These are phyloP conservation scores for Ginglymostoma cirratum DNA, from an alignment of 2,113 vertebrate species.

Conservation along the genomic window DNA sequence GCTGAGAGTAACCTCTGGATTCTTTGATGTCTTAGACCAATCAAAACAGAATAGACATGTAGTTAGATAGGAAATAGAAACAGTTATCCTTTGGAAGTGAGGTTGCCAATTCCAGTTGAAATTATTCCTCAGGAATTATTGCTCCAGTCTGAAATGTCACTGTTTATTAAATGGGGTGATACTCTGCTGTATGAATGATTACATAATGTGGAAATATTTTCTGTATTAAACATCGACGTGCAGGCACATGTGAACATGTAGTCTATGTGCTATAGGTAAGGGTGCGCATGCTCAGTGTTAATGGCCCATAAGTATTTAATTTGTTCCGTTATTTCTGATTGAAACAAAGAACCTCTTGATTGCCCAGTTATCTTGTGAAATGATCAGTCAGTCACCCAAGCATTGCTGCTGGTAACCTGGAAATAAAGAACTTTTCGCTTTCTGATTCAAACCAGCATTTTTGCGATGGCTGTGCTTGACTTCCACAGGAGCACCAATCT, in stretches of 20 bases:
- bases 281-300: neutral
- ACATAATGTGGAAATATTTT: neutral
- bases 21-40: neutral
- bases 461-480: neutral
- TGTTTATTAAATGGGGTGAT: neutral
- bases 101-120: neutral
- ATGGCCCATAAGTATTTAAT: neutral
- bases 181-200: neutral
- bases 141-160: neutral
- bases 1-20: neutral
- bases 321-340: neutral
- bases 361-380: neutral
- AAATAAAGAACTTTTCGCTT: neutral
- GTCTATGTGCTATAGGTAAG: neutral
- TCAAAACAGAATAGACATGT: neutral
- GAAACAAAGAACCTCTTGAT: neutral
- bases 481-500: no score
- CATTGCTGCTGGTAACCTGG: neutral
- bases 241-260: neutral
- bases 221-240: neutral
- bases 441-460: neutral
- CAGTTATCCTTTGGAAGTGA: neutral
- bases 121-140: neutral
- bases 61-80: neutral
- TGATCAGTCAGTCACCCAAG: neutral